phyloP scores from a whole-genome alignment of 2,113 vertebrate species.

The Perccottus glenii region DNA sequence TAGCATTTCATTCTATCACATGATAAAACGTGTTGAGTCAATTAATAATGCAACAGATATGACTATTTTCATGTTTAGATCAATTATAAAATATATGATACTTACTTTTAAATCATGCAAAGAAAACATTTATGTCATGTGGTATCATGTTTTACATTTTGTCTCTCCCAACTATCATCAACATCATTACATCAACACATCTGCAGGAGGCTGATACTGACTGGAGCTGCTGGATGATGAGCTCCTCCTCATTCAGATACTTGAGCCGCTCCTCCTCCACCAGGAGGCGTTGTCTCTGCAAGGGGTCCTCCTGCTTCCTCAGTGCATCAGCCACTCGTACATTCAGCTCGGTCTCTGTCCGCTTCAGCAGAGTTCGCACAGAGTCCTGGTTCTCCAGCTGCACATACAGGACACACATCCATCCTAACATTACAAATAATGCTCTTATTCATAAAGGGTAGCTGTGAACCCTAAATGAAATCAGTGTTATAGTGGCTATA shows the following conservation, averaged over 20 bases:
- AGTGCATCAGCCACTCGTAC: conserved; percentile 90
- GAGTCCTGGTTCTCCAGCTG: conserved; percentile 96
- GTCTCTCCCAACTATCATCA: too few species aligned
- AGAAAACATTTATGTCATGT: too few species aligned
- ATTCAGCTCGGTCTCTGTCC: conserved; percentile 92
- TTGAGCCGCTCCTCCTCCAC: conserved; percentile 98
- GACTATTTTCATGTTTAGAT: conserved; percentile 15
- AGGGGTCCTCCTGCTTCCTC: conserved; percentile 95
- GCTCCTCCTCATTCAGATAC: conserved; percentile 97
- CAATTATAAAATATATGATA: conserved; percentile 16
- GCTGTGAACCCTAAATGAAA: background rate
- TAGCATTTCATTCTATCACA: conserved; percentile 36
- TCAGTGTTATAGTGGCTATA: background rate
- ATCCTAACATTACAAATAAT: conserved; percentile 17
- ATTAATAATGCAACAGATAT: conserved; percentile 30
- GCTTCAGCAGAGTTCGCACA: conserved; percentile 87
- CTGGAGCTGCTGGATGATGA: conserved; percentile 98
- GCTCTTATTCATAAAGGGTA: too few species aligned
- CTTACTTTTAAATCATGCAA: background rate
- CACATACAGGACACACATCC: conserved; percentile 10
- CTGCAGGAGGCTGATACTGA: conserved; percentile 73
- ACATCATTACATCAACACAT: background rate
- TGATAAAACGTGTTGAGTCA: conserved; percentile 18
- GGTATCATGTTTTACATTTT: too few species aligned
- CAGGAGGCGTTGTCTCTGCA: conserved; percentile 95